Base-by-base conservation (phyloP, 2,797 vertebrate species). In the Intellagama lesueurii region DNA sequence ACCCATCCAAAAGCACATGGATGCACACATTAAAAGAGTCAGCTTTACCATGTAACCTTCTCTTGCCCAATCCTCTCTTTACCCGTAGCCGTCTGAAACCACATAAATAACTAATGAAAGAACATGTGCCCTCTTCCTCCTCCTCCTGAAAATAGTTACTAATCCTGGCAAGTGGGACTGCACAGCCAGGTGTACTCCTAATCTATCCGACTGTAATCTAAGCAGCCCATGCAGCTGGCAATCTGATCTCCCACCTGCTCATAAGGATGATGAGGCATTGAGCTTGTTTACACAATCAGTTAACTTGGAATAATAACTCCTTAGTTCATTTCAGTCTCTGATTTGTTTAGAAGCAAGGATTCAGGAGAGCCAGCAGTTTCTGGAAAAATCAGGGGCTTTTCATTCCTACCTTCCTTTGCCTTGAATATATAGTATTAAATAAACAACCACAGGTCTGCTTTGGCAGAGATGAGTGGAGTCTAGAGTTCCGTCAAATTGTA, bases 171-270 rank as follows among this genome's bases (percentile, higher is more conserved):
- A 69, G 35, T 49, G 49, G 78, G 17, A 35, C 35, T 73, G 49
- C 14, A 60, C 47, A 60, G 49, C 68, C 68, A 81, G 78, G 47
- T 87, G 78, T 44, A 81, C 47, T 52, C 35, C 66, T 44, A 81
- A 81, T 24, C 79, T 82, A 72, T 82, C 86, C 52, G 35, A 87
- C 30, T 81, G 49, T 44, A 81, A 81, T 73, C 16, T 73, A 75
- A 81, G 52, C 49, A 73, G 69, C 49, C 26, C 56, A 73, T 87
- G 85, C 85, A 77, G 56, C 73, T 86, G 70, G 85, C 73, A 64
- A 66, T 77, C 5, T 85, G 28, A 26, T 8, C 64, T 77, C 28
- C 32, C 73, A 77, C 56, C 49, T 52, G 69, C 35, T 56, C 32
- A 72, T 70, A 19, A 69, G 56, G 49, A 81, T 72, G 49, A 85